A percentile compares a stretch with the other conserved stretches of the same genome.
phyloP scores from a whole-genome alignment of 2,797 vertebrate species.

The Melopsittacus undulatus region DNA sequence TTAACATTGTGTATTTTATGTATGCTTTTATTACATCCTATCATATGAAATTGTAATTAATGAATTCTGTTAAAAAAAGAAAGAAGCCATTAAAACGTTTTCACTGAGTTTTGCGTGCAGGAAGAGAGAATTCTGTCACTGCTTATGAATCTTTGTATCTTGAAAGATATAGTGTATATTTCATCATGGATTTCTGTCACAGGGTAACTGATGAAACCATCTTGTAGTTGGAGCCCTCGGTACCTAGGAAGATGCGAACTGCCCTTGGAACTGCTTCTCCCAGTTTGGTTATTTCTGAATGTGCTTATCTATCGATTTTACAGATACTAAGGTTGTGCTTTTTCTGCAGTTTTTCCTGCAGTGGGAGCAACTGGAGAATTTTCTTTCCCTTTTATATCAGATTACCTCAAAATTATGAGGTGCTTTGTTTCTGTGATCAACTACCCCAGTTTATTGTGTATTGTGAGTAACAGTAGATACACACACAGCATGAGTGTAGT shows the following conservation, averaged over 20 bases:
- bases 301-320: background rate
- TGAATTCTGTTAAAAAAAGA: background rate
- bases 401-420: background rate
- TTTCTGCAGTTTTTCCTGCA: background rate
- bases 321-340: accelerated
- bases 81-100: background rate
- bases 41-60: background rate
- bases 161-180: background rate
- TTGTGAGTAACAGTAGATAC: accelerated
- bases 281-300: background rate
- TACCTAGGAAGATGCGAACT: background rate
- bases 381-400: background rate
- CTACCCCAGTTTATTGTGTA: background rate
- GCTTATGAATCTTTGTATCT: background rate
- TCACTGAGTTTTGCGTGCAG: background rate
- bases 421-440: accelerated
- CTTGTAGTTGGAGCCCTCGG: background rate
- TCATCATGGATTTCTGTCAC: background rate
- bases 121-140: background rate
- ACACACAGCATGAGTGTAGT: accelerated
- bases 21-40: background rate
- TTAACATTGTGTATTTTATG: background rate
- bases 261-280: background rate
- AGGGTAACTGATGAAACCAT: background rate
- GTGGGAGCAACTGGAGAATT: background rate